These are phyloP conservation scores for Sus cebifrons DNA, from an alignment of 2,797 vertebrate genomes.

Conservation along the genomic window DNA sequence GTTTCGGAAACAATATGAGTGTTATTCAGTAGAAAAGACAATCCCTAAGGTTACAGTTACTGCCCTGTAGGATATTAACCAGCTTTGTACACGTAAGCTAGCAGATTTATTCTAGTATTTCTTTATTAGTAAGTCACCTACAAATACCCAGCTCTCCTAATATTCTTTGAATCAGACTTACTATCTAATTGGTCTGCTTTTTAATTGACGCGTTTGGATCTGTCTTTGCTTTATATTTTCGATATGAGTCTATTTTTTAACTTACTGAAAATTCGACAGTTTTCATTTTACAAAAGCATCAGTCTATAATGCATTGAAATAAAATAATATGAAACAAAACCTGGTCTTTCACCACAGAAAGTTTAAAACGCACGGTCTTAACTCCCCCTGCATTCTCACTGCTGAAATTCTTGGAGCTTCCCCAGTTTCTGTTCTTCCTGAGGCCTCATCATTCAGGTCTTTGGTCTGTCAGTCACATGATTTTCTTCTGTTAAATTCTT, in stretches of 20 bases:
- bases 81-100: not conserved
- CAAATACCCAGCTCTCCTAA: not conserved
- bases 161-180: not conserved
- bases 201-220: not conserved
- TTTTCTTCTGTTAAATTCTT: not conserved
- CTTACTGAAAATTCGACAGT: not conserved
- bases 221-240: not conserved
- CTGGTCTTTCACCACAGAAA: not conserved
- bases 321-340: conserved; percentile 30
- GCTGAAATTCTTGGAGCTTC: not conserved
- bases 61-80: not conserved
- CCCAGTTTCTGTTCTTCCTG: not conserved
- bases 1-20: not conserved
- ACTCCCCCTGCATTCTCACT: not conserved
- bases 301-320: not conserved
- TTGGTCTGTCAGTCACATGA: not conserved
- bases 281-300: not conserved
- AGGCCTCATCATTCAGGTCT: not conserved
- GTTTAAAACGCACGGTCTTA: not conserved
- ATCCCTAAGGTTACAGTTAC: not conserved
- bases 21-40: not conserved
- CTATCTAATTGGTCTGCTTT: not conserved
- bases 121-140: not conserved
- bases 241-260: not conserved
- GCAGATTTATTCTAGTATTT: not conserved